Evolutionary conservation across 2,797 vertebrate species (phyloP).

Genomic region (Siniperca undulata): DNA sequence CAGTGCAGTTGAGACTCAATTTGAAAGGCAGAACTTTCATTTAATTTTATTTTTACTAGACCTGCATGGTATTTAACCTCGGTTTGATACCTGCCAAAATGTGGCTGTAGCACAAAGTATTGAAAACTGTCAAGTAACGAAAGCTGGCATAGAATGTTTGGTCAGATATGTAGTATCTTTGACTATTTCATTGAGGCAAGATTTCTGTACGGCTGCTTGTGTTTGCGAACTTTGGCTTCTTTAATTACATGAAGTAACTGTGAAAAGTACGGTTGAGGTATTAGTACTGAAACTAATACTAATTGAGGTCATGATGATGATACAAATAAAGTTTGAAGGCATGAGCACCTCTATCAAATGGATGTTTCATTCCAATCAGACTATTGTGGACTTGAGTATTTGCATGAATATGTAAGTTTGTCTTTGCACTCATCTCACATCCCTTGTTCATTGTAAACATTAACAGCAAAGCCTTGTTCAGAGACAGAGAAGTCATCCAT

Average conservation of each 20-base stretch:
- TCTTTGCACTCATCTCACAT: conserved; percentile 59
- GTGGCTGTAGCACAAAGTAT: neutral
- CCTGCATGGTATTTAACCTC: neutral
- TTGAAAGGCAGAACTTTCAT: conserved; percentile 9
- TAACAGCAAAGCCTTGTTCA: conserved; percentile 76
- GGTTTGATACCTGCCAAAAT: neutral
- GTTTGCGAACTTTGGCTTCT: neutral
- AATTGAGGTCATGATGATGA: conserved; percentile 6
- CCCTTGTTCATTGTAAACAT: conserved; percentile 81
- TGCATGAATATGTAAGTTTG: conserved; percentile 69
- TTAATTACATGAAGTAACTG: neutral
- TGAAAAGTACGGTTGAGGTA: neutral
- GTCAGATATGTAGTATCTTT: neutral
- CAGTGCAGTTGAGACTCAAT: conserved; percentile 14
- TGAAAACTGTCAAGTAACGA: neutral
- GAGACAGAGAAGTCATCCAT: conserved; percentile 57
- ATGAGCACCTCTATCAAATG: conserved; percentile 38
- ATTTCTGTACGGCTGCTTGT: neutral
- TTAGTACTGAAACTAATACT: neutral
- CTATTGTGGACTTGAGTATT: conserved; percentile 37
- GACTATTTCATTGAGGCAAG: neutral
- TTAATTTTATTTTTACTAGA: neutral
- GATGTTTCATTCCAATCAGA: conserved; percentile 25
- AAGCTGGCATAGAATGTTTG: neutral
- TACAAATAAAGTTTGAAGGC: conserved; percentile 26